Percentiles rank a stretch among this genome's conserved stretches.
Conservation (phyloP, 2,797 vertebrate species). For the Tadarida brasiliensis region DNA sequence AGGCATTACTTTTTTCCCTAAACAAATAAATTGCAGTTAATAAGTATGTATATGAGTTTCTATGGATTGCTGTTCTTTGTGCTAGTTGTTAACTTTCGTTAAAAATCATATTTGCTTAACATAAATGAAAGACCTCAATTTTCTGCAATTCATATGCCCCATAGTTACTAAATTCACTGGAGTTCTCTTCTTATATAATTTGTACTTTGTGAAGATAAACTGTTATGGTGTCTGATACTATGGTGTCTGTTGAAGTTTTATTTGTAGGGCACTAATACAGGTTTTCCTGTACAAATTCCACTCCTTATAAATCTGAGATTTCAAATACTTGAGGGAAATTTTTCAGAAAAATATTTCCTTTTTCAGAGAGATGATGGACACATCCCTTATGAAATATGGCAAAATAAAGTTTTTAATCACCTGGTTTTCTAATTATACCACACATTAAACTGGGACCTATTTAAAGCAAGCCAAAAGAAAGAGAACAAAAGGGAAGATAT, state of each 20-base stretch:
- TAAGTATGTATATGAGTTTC: not conserved
- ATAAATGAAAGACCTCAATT: not conserved
- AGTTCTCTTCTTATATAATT: not conserved
- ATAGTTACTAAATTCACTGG: not conserved
- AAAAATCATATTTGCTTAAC: not conserved
- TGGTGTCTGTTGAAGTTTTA: not conserved
- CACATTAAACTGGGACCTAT: not conserved
- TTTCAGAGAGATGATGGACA: not conserved
- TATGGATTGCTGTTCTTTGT: not conserved
- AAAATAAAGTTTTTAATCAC: not conserved
- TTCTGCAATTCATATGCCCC: not conserved
- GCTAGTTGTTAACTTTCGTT: not conserved
- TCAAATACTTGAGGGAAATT: not conserved
- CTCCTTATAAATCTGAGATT: not conserved
- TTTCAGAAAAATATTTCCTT: not conserved
- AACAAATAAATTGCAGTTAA: not conserved
- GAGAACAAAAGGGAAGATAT: not conserved
- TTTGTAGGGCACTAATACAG: not conserved
- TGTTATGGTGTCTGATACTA: not conserved
- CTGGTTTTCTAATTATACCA: constrained; percentile 28
- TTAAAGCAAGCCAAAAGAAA: not conserved
- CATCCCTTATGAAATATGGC: not conserved
- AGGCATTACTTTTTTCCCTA: not conserved
- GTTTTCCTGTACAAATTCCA: not conserved
- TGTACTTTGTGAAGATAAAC: not conserved